These are phyloP conservation scores for Platerodrilus igneus DNA, from an alignment of 2,888 invertebrate genomes.

Conservation along the genomic window DNA sequence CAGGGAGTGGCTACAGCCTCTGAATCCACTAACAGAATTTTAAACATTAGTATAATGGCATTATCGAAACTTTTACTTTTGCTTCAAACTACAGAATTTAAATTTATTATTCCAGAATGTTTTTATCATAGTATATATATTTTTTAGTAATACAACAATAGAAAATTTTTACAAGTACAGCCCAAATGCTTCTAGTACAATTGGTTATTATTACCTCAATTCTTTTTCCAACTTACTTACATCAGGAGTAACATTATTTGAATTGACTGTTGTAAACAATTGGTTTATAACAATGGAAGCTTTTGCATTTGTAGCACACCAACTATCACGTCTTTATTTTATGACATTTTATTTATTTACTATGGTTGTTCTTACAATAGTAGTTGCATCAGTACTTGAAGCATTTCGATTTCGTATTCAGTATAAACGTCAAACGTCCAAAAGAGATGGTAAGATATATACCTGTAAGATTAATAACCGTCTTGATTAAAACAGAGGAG, in stretches of 20 bases:
- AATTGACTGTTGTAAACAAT: constrained; percentile 86
- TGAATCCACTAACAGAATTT: too few species aligned
- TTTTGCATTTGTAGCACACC: constrained; percentile 64
- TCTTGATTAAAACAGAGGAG: constrained; percentile 55
- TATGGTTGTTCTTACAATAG: constrained; percentile 87
- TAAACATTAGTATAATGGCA: too few species aligned
- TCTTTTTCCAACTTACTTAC: constrained; percentile 69
- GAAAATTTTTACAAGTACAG: constrained; percentile 76
- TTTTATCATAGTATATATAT: constrained; percentile 8
- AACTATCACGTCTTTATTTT: constrained; percentile 77
- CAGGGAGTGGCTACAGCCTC: too few species aligned
- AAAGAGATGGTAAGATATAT: constrained; percentile 64
- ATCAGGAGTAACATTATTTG: constrained; percentile 79
- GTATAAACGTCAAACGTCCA: constrained; percentile 75
- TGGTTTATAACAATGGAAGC: constrained; percentile 93
- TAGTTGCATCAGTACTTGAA: constrained; percentile 84
- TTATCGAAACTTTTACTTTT: not conserved
- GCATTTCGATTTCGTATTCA: constrained; percentile 85
- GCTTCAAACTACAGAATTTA: not conserved
- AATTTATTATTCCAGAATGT: too few species aligned
- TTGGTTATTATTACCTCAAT: constrained; percentile 84
- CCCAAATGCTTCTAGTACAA: constrained; percentile 60
- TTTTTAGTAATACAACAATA: constrained; percentile 71
- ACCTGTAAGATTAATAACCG: not conserved
- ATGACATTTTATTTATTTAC: constrained; percentile 85